A percentile compares a stretch with the other conserved stretches of the same genome.
Conservation (phyloP, 2,113 vertebrate species). For the Pluvianellus socialis region DNA sequence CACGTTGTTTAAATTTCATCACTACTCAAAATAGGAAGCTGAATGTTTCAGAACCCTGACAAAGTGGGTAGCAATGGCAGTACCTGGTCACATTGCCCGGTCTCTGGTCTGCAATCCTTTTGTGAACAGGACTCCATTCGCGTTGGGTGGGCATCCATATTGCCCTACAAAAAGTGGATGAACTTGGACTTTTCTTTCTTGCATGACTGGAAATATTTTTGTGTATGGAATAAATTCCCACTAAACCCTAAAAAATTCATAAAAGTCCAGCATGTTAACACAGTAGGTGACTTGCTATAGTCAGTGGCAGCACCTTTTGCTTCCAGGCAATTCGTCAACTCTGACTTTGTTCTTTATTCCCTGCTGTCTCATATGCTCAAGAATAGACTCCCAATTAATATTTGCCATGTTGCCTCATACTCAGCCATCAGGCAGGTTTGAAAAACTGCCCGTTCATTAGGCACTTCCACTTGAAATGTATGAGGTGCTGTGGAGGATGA, state of each 20-base stretch:
- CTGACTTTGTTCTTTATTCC: slow-evolving; percentile 29
- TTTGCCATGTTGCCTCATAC: background rate
- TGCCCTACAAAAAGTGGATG: background rate
- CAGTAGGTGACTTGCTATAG: background rate
- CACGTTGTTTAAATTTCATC: background rate
- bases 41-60: background rate
- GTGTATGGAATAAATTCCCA: background rate
- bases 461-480: background rate
- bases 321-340: background rate
- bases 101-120: background rate
- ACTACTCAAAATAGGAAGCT: background rate
- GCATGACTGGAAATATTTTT: background rate
- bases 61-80: accelerated
- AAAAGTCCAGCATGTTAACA: background rate
- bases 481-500: background rate
- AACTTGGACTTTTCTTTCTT: background rate
- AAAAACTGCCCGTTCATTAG: background rate
- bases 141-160: background rate
- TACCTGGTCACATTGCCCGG: background rate
- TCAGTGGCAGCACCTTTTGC: background rate
- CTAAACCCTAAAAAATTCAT: background rate
- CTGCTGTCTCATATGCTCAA: background rate
- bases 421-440: background rate
- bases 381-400: background rate
- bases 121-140: background rate